Conservation (phyloP, 1,140 invertebrate species). For the Drosophila pseudoobscura region DNA sequence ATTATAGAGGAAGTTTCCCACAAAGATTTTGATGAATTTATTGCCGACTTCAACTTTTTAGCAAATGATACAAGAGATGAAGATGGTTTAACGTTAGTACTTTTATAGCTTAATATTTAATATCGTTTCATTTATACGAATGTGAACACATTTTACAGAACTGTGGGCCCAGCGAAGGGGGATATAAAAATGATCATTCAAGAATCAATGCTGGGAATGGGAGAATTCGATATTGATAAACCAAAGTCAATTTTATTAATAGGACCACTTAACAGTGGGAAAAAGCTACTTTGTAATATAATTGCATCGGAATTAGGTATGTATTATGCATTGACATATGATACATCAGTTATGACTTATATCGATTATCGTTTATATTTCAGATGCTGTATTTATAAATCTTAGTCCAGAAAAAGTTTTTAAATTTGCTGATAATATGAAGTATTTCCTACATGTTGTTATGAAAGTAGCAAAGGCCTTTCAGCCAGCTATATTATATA, state of each 20-base stretch:
- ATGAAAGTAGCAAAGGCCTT: conserved; percentile 86
- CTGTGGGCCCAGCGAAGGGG: conserved; percentile 85
- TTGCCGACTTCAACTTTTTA: conserved; percentile 89
- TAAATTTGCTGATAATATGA: conserved; percentile 88
- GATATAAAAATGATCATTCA: conserved; percentile 86
- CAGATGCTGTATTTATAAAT: conserved; percentile 91
- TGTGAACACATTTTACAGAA: conserved; percentile 65
- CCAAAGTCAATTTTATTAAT: conserved; percentile 90
- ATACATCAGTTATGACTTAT: neutral
- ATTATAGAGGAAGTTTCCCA: conserved; percentile 89
- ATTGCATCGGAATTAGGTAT: conserved; percentile 90
- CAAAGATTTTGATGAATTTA: conserved; percentile 86
- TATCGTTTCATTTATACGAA: too few species aligned
- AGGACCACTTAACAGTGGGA: conserved; percentile 90
- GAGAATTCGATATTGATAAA: conserved; percentile 88
- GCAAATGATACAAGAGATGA: conserved; percentile 84
- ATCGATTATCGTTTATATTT: neutral
- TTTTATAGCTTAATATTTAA: neutral
- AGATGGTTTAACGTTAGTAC: conserved; percentile 65
- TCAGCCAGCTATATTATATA: conserved; percentile 91
- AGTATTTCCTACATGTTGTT: conserved; percentile 80
- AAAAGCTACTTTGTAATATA: conserved; percentile 90
- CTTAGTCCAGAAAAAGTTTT: conserved; percentile 90
- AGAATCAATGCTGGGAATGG: conserved; percentile 82
- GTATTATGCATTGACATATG: neutral